Conservation (phyloP, 1,140 invertebrate species). For the Papilio polytes region DNA sequence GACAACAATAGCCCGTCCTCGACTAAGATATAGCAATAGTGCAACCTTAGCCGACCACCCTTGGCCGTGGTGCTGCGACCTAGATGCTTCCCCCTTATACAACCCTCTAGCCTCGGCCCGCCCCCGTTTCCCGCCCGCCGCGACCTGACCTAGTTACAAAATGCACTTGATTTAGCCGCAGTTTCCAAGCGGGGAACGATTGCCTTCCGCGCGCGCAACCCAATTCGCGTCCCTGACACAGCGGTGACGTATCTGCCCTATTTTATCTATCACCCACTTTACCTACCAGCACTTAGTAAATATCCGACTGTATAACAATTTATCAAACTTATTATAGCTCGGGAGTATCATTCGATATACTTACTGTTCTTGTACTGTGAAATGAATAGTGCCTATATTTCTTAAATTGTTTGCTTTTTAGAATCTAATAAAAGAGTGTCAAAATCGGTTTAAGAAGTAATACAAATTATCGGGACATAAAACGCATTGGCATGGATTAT, state of each 20-base stretch:
- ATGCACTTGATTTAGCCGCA: conserved; percentile 75
- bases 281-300: conserved; percentile 4
- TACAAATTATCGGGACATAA: no score
- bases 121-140: conserved; percentile 47
- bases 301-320: neutral
- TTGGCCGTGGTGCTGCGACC: conserved; percentile 80
- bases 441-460: no score
- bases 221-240: conserved; percentile 61
- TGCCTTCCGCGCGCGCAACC: conserved; percentile 56
- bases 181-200: conserved; percentile 54
- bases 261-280: conserved; percentile 46
- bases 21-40: conserved; percentile 66
- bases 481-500: no score
- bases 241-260: conserved; percentile 49
- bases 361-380: neutral
- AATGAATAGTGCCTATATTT: no score
- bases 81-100: conserved; percentile 53
- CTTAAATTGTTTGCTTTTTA: neutral
- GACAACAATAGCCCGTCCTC: conserved; percentile 44
- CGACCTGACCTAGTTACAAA: conserved; percentile 77
- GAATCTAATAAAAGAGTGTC: neutral
- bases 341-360: neutral
- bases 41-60: conserved; percentile 79
- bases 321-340: neutral
- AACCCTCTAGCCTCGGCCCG: conserved; percentile 38